phyloP scores from a whole-genome alignment of 2,113 vertebrate genomes.

The Salvelinus fontinalis region DNA sequence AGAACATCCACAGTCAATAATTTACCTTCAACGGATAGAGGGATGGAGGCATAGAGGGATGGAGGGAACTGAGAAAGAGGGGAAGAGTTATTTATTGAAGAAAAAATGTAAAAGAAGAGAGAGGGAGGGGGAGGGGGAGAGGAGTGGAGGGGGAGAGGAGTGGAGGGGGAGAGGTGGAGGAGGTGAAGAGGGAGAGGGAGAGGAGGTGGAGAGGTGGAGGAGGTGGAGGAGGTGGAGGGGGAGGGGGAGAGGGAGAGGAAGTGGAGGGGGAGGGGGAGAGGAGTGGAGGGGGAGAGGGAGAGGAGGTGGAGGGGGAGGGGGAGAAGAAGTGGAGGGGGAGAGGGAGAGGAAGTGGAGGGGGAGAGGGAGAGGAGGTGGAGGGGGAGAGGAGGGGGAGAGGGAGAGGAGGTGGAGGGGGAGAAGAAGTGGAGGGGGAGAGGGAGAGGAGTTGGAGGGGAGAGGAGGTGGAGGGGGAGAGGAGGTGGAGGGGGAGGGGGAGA shows the following conservation, averaged over 20 bases:
- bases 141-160: fast-evolving
- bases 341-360: not conserved
- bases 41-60: not conserved
- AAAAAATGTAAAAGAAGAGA: conserved; percentile 22
- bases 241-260: no score
- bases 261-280: no score
- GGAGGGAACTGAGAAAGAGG: not conserved
- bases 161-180: not conserved
- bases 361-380: no score
- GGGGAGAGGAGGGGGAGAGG: no score
- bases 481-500: not conserved
- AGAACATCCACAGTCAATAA: conserved; percentile 9
- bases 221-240: no score
- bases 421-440: no score
- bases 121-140: not conserved
- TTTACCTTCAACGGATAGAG: conserved; percentile 17
- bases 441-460: no score
- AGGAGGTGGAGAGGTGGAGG: no score
- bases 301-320: conserved; percentile 6
- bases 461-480: no score
- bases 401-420: no score
- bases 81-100: conserved; percentile 29
- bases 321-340: not conserved
- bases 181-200: no score
- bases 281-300: not conserved